Evolutionary conservation across 2,888 invertebrate genomes (phyloP), one percentile per base, ranked within the genome.

Genomic region (Lasioglossum lativentre): DNA sequence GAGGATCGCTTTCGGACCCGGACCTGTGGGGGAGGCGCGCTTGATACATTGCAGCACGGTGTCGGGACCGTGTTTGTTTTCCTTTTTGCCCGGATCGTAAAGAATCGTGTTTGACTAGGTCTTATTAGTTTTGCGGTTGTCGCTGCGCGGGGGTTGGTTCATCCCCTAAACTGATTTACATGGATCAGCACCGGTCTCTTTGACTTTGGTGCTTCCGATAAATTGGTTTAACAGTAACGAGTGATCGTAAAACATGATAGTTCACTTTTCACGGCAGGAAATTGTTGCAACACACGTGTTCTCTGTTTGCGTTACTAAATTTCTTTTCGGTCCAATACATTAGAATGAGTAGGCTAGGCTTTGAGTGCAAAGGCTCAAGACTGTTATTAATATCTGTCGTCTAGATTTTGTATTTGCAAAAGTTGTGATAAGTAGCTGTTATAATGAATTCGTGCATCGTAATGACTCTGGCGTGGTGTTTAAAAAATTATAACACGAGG

Each of bases 41-140:
- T 38, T 38, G 70, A 70, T 70, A 38, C 40, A 40, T 70, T n/a
- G 40, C 70, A 2, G 40, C 38, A 68, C 19, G 34, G 30, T 68
- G 66, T 19, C 66, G 23, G 19, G 30, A 0, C 34, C 23, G 8
- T 34, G 66, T 68, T 68, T 30, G 63, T 63, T 30, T 68, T 34
- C 34, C 34, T 68, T 68, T 68, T 68, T 68, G 66, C 4, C 4
- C 23, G 66, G 30, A 30, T 68, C 66, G 66, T 30, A 34, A 68
- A 68, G 34, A 68, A 68, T 30, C 30, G 34, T 68, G 66, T 68
- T 68, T 68, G 66, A 34, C 34, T 19, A 68, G 66, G 34, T 68
- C 34, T 34, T 38, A 68, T 68, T 68, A 34, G 34, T 34, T 68
- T 34, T 30, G 10, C 19, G 66, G 34, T 34, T n/a, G 52, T n/a